Evolutionary conservation across 2,888 invertebrate genomes (phyloP), one percentile per base, ranked within the genome.

Genomic region (Cryptocephalus primarius): DNA sequence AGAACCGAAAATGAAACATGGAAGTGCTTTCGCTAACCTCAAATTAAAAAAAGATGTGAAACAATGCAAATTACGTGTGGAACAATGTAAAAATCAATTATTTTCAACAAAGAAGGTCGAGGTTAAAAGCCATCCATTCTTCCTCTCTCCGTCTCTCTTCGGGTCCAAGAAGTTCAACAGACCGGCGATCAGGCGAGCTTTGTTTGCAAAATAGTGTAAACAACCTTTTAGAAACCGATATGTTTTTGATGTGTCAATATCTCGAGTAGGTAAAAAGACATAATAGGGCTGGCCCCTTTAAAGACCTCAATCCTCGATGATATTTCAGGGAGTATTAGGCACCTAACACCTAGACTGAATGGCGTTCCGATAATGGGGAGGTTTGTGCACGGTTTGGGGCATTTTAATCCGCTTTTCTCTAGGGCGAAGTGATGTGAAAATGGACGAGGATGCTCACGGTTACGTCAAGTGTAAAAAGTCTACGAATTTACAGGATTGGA

Each of bases 281-380:
- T 12, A 36, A 36, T 36, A 36, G 12, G 12, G 36, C 36, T 11
- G 36, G 12, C 6, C 2, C 36, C 12, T 36, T 6, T 36, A 36
- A n/a, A 36, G n/a, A 36, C 36, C 36, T 36, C 12, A 36, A 36
- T n/a, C n/a, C n/a, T n/a, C 36, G 12, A 36, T 52, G 52, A 50
- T 48, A 50, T 52, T 52, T 48, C 47, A 42, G 47, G 50, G 44
- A 45, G 48, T 41, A 48, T 50, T 52, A 46, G 47, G 45, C 33
- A 42, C 41, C 41, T 48, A 46, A 50, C 52, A 48, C 52, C 47
- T 45, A 31, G 34, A 34, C 39, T 50, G 42, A 52, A 52, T 47
- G 41, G 50, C 41, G 47, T 48, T 47, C 44, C 13, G 22, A 40
- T 47, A 45, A 49, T 46, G 40, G 45, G 39, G 12, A 36, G 36